These are phyloP conservation scores for Melipona quadrifasciata DNA, from an alignment of 1,140 invertebrate genomes.

Conservation along the genomic window DNA sequence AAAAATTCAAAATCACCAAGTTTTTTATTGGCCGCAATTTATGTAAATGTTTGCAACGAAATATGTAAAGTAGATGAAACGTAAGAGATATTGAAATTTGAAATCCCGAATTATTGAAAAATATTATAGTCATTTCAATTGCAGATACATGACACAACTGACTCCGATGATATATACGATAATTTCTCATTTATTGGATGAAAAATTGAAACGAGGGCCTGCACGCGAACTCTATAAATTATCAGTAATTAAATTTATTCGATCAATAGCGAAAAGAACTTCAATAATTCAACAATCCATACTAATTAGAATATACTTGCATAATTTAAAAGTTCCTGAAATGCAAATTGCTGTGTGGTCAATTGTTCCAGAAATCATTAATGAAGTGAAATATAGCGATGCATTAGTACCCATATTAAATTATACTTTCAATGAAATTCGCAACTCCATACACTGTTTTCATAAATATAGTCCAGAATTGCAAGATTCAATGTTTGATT, in stretches of 20 bases:
- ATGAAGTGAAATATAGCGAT: not conserved
- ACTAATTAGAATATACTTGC: constrained; percentile 35
- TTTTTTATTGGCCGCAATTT: constrained; percentile 66
- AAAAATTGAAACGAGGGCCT: constrained; percentile 61
- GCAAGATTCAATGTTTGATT: constrained; percentile 70
- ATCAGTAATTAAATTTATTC: constrained; percentile 61
- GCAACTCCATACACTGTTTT: constrained; percentile 30
- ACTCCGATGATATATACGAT: constrained; percentile 40
- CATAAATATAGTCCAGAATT: constrained; percentile 61
- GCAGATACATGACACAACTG: constrained; percentile 23
- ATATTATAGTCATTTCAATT: constrained; percentile 10
- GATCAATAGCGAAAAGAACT: constrained; percentile 36
- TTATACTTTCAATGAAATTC: constrained; percentile 40
- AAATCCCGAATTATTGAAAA: not conserved
- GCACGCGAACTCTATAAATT: constrained; percentile 70
- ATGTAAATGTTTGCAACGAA: constrained; percentile 64
- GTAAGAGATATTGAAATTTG: constrained; percentile 42
- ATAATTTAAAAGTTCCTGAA: constrained; percentile 47
- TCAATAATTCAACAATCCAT: not conserved
- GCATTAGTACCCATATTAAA: constrained; percentile 40
- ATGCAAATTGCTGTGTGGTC: constrained; percentile 65
- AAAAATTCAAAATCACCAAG: constrained; percentile 47
- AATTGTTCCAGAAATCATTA: constrained; percentile 58
- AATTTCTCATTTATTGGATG: constrained; percentile 52
- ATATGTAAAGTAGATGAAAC: constrained; percentile 55